A percentile compares a stretch with the other conserved stretches of the same genome.
Evolutionary conservation across 2,113 vertebrate genomes (phyloP).

Genomic region (Alaudala cheleensis): DNA sequence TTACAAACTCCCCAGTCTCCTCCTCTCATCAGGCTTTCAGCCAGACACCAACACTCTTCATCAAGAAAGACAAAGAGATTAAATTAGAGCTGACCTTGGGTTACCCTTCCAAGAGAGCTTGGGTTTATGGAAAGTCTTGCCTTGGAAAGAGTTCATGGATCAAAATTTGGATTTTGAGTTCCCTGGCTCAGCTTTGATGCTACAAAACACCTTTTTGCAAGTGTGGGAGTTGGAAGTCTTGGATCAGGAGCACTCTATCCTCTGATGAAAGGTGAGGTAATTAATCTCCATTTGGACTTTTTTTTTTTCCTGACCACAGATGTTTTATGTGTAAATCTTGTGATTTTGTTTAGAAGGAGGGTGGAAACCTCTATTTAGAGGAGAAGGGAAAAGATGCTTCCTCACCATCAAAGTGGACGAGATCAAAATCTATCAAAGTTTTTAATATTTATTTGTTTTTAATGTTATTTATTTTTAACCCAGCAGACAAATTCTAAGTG

Average conservation of each 20-base stretch:
- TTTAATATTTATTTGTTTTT: background rate
- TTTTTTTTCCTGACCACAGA: background rate
- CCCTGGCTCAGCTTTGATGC: background rate
- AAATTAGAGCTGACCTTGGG: background rate
- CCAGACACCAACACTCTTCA: background rate
- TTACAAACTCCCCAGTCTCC: background rate
- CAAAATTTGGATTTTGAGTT: background rate
- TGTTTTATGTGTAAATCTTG: background rate
- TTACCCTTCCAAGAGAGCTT: background rate
- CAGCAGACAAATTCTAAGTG: background rate
- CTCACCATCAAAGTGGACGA: background rate
- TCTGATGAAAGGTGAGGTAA: conserved; percentile 32
- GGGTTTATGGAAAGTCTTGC: background rate
- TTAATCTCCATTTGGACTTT: background rate
- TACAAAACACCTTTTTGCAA: conserved; percentile 6
- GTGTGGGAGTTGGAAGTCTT: conserved; percentile 1
- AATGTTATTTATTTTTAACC: background rate
- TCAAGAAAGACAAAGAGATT: background rate
- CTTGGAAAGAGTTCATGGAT: background rate
- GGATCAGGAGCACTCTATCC: background rate
- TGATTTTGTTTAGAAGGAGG: background rate
- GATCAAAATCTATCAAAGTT: background rate
- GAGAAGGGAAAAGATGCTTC: background rate
- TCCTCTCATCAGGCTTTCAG: background rate
- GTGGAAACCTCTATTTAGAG: background rate